Evolutionary conservation across 2,797 vertebrate species (phyloP).

Genomic region (Poeciliopsis paucimaculata): DNA sequence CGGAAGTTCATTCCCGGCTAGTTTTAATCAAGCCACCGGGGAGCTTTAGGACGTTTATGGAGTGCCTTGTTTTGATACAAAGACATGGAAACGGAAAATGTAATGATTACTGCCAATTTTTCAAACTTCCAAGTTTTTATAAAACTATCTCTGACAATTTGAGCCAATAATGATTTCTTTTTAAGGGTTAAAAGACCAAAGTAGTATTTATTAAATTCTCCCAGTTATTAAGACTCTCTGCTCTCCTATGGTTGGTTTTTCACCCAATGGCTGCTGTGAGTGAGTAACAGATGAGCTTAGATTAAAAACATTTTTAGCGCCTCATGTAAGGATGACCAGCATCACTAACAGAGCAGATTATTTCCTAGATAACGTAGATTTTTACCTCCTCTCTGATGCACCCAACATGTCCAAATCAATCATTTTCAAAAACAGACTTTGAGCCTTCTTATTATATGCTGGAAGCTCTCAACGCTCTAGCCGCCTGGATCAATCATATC

Average conservation of each 20-base stretch:
- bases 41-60: background rate
- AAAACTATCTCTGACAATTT: background rate
- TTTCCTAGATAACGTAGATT: background rate
- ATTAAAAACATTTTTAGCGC: no score
- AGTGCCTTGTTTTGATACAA: background rate
- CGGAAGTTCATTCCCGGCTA: slow-evolving; percentile 41
- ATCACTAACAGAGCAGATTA: background rate
- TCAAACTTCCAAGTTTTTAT: background rate
- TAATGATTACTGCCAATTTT: background rate
- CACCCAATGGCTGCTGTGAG: no score
- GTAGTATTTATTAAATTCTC: no score
- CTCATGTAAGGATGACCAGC: background rate
- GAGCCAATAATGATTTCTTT: background rate
- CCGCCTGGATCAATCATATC: no score
- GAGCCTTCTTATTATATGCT: background rate
- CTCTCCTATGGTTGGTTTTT: no score
- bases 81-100: background rate
- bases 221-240: no score
- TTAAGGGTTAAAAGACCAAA: background rate
- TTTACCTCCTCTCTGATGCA: background rate
- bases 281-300: no score
- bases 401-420: background rate
- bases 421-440: background rate
- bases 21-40: slow-evolving; percentile 37
- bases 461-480: background rate